These are phyloP conservation scores for Barnardius zonarius DNA, from an alignment of 2,113 vertebrate genomes.

Conservation along the genomic window DNA sequence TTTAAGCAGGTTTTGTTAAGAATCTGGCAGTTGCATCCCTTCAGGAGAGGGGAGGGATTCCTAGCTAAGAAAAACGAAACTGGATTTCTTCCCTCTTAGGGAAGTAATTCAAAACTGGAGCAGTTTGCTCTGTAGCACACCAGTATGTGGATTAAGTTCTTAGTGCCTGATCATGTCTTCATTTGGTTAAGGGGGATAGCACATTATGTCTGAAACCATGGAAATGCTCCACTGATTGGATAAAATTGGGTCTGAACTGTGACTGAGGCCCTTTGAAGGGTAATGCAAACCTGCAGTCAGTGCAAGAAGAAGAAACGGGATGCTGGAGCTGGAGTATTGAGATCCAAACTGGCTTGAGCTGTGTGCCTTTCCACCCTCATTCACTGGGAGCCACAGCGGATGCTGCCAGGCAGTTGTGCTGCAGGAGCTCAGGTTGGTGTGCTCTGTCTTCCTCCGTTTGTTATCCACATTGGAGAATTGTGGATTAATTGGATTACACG, in stretches of 20 bases:
- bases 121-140: background rate
- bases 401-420: fast-evolving
- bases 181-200: background rate
- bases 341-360: background rate
- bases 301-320: background rate
- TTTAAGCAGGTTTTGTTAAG: background rate
- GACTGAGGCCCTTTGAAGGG: background rate
- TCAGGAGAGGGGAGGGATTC: background rate
- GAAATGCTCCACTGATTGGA: background rate
- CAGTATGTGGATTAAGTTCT: background rate
- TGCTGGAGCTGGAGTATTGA: background rate
- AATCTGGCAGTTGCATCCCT: background rate
- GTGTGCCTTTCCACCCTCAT: background rate
- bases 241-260: background rate
- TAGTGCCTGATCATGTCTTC: background rate
- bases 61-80: background rate
- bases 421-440: background rate
- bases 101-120: background rate
- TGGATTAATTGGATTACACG: constrained; percentile 27
- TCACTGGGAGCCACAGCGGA: background rate
- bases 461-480: constrained; percentile 17
- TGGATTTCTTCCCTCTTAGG: background rate
- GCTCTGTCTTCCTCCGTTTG: background rate
- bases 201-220: background rate
- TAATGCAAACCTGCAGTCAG: background rate